A percentile compares a stretch with the other conserved stretches of the same genome.
Evolutionary conservation across 2,113 vertebrate species (phyloP).

Genomic region (Ciconia maguari): DNA sequence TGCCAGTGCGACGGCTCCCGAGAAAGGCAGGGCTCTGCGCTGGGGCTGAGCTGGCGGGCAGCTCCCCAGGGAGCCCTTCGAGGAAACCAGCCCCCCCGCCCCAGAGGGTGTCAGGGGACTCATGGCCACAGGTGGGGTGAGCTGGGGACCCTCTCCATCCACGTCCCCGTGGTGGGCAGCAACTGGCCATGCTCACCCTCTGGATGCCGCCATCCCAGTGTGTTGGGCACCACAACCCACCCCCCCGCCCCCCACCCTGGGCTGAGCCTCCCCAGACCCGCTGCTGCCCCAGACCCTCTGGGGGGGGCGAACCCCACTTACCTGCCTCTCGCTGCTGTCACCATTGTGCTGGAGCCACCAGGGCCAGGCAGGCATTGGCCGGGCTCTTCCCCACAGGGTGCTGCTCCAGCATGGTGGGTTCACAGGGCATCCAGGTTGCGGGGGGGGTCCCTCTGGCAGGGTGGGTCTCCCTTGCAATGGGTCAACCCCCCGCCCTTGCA

Average conservation of each 20-base stretch:
- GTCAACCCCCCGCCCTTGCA: rapidly evolving
- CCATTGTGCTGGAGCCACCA: rapidly evolving
- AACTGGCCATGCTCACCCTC: background rate
- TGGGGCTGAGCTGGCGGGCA: background rate
- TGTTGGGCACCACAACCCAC: rapidly evolving
- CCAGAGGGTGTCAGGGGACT: background rate
- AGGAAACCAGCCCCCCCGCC: background rate
- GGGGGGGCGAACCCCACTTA: background rate
- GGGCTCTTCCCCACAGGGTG: background rate
- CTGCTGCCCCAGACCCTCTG: background rate
- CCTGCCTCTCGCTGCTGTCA: background rate
- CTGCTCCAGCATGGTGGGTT: rapidly evolving
- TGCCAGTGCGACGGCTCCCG: rapidly evolving
- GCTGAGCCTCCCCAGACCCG: rapidly evolving
- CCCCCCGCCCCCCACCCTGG: too few relatives aligned
- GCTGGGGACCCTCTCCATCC: too few relatives aligned
- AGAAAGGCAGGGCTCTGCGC: background rate
- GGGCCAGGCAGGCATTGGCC: background rate
- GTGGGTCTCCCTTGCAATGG: too few relatives aligned
- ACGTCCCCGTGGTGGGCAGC: too few relatives aligned
- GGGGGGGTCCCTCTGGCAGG: too few relatives aligned
- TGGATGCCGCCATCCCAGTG: background rate
- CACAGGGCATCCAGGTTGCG: background rate
- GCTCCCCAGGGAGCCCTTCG: background rate
- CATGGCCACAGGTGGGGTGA: rapidly evolving